Base-by-base conservation (phyloP, 1,140 invertebrate genomes). In the Drosophila guanche region DNA sequence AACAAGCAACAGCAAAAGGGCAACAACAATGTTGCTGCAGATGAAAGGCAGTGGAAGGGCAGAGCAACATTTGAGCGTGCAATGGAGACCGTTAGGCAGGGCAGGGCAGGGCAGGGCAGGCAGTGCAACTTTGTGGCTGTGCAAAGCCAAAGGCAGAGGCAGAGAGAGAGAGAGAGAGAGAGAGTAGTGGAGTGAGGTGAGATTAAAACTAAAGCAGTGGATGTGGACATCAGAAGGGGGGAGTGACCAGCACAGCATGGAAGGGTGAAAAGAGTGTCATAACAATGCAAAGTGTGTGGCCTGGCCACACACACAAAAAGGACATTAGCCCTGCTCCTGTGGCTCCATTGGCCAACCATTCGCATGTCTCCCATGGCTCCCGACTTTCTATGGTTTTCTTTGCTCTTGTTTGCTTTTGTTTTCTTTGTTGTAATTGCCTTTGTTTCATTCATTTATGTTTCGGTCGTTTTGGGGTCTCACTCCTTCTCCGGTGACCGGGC, bases 251-350 rank as follows among this genome's bases (percentile, higher is more conserved):
- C 7, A 33, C 3, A 20, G 16, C 16, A 20, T 20, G 16, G 46
- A 6, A 1, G 1, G 14, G 5, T 12, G 47, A 10, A 25, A 29
- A n/a, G 27, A 65, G 60, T 54, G 60, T 54, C 57, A 54, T 56
- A 62, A 77, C 70, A 79, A 75, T 62, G 46, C 59, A 62, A 60
- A 58, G 62, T 65, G 76, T 70, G 76, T 70, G 76, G 56, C 73
- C 16, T 20, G 16, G 16, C 16, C 16, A 20, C 77, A 74, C 73
- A 73, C 54, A 63, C 70, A 68, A 76, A 79, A 73, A 76, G 80
- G 72, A 79, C 80, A 79, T 85, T 79, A 85, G 80, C 76, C 54
- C 29, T 53, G 63, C 71, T 72, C 37, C 16, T 20, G 0, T 20
- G 16, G 16, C 16, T 20, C 16, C 16, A 20, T 20, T 0, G 16